Conservation (phyloP, 2,113 vertebrate species). For the Urocolius indicus region DNA sequence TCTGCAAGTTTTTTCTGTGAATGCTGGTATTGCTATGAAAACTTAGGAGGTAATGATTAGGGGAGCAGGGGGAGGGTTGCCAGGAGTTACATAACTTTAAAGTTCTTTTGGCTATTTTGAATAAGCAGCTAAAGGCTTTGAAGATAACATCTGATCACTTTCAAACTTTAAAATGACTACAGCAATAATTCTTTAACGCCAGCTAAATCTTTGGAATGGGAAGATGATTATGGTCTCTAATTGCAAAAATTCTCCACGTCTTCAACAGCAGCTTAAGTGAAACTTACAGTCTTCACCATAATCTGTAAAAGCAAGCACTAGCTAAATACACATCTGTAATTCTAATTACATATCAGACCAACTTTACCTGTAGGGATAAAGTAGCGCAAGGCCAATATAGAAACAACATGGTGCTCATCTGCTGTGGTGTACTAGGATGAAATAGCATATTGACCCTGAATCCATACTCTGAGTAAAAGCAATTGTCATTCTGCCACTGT, state of each 20-base stretch:
- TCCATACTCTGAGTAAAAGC: constrained; percentile 80
- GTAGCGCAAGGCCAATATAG: constrained; percentile 63
- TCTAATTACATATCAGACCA: constrained; percentile 73
- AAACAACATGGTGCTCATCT: constrained; percentile 77
- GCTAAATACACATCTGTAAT: constrained; percentile 66
- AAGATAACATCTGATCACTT: constrained; percentile 59
- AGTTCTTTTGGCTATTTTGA: constrained; percentile 51
- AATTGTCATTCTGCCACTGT: constrained; percentile 83
- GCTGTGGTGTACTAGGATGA: constrained; percentile 73
- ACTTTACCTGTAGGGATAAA: constrained; percentile 76
- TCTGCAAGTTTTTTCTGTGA: background rate
- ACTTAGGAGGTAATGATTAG: background rate
- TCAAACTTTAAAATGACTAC: constrained; percentile 52
- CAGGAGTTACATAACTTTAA: background rate
- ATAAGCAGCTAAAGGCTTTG: constrained; percentile 53
- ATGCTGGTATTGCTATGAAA: background rate
- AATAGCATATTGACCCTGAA: constrained; percentile 83
- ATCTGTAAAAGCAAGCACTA: constrained; percentile 49
- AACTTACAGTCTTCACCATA: constrained; percentile 41
- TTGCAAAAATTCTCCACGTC: constrained; percentile 60
- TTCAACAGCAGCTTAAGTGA: constrained; percentile 65
- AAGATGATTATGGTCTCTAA: constrained; percentile 71
- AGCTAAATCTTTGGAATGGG: constrained; percentile 62
- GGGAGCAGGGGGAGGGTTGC: background rate
- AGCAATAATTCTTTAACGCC: constrained; percentile 51